Conservation (phyloP, 1,140 invertebrate species). For the Camponotus vicinus region DNA sequence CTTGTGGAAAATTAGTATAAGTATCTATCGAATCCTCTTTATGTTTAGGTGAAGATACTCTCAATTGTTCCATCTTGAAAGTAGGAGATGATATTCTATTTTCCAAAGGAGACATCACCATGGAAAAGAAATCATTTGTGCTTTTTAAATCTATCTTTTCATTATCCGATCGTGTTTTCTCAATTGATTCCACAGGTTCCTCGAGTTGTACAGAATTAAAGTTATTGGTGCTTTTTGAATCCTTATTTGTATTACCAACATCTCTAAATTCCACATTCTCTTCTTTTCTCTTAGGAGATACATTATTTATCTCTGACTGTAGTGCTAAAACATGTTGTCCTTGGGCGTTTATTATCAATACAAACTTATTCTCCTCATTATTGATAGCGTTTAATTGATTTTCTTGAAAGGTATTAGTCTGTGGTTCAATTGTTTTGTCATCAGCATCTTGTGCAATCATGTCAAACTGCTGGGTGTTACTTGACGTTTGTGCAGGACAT, state of each 20-base stretch:
- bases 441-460: constrained; percentile 60
- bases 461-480: constrained; percentile 85
- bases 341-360: constrained; percentile 79
- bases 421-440: constrained; percentile 16
- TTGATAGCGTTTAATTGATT: constrained; percentile 47
- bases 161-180: constrained; percentile 44
- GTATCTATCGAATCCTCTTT: constrained; percentile 63
- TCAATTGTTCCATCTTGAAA: constrained; percentile 86
- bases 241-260: constrained; percentile 35
- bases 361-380: constrained; percentile 81
- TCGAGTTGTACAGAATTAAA: constrained; percentile 35
- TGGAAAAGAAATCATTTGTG: constrained; percentile 84
- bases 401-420: constrained; percentile 49
- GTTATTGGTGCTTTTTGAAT: constrained; percentile 27
- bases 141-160: constrained; percentile 73
- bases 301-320: constrained; percentile 71
- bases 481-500: constrained; percentile 88
- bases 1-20: constrained; percentile 46
- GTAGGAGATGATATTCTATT: constrained; percentile 81
- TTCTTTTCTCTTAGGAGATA: constrained; percentile 36
- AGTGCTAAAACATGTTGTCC: constrained; percentile 80
- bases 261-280: constrained; percentile 29
- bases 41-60: constrained; percentile 83
- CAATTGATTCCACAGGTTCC: constrained; percentile 34
- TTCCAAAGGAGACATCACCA: constrained; percentile 84